Conservation (phyloP, 2,888 invertebrate genomes). For the Megaustenia siamemsis region DNA sequence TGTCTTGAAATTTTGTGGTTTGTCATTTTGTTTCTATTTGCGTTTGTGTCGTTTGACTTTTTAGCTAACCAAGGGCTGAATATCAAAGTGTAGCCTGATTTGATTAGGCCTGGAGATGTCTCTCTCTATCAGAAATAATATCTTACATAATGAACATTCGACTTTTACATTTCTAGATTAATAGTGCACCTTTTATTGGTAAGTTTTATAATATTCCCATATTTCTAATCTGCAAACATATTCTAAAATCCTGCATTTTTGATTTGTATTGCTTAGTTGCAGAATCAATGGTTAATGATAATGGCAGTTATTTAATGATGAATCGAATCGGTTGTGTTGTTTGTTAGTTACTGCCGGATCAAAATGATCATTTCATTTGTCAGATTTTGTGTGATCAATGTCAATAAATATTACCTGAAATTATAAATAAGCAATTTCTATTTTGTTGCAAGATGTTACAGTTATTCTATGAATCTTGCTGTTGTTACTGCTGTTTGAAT, state of each 20-base stretch:
- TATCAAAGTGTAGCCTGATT: neutral
- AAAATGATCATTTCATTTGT: no score
- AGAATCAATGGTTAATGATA: neutral
- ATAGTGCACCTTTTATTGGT: neutral
- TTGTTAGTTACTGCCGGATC: no score
- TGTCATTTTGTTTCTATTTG: no score
- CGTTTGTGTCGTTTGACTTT: neutral
- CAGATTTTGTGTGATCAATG: no score
- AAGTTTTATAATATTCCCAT: neutral
- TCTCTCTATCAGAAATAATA: neutral
- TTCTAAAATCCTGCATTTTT: neutral
- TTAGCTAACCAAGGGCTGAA: neutral
- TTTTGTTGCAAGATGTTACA: no score
- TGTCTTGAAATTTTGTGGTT: no score
- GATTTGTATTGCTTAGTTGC: neutral
- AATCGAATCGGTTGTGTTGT: no score
- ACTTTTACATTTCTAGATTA: neutral
- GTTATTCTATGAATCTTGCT: no score
- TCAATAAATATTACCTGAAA: no score
- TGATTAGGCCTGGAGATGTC: neutral
- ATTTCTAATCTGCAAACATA: neutral
- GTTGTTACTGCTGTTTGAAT: no score
- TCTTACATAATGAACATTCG: neutral
- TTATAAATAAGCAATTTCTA: no score
- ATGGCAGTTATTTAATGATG: slow-evolving; percentile 11